These are phyloP conservation scores for Phyllotreta cruciferae DNA, from an alignment of 2,888 invertebrate genomes.

Conservation along the genomic window DNA sequence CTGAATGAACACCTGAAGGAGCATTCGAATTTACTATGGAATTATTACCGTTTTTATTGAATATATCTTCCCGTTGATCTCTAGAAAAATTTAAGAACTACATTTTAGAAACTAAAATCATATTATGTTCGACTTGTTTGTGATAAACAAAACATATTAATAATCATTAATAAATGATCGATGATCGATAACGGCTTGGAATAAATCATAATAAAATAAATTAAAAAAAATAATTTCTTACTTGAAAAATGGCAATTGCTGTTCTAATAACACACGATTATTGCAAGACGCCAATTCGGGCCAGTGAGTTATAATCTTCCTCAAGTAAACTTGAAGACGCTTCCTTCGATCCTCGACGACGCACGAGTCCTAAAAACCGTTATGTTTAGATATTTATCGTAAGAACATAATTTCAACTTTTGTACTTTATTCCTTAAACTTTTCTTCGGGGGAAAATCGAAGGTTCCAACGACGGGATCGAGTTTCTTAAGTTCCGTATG, in stretches of 20 bases:
- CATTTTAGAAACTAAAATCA: not conserved
- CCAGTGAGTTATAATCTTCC: constrained; percentile 81
- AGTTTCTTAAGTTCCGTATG: constrained; percentile 85
- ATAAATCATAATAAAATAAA: not conserved
- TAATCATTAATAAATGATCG: no score
- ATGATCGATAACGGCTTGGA: no score
- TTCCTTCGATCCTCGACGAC: constrained; percentile 89
- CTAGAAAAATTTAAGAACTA: constrained; percentile 45
- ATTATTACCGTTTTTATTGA: constrained; percentile 49
- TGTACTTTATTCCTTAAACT: constrained; percentile 88
- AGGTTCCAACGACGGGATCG: constrained; percentile 78
- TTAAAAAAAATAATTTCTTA: constrained; percentile 55
- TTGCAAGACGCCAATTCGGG: constrained; percentile 80
- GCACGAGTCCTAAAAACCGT: constrained; percentile 69
- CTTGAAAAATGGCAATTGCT: constrained; percentile 88
- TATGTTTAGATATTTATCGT: constrained; percentile 10
- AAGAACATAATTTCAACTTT: constrained; percentile 3
- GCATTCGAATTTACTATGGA: constrained; percentile 47
- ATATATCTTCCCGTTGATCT: constrained; percentile 53
- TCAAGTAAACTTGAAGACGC: constrained; percentile 85
- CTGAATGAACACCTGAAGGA: constrained; percentile 54
- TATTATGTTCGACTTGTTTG: no score
- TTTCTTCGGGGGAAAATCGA: constrained; percentile 95
- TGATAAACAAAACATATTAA: no score
- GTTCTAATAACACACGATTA: constrained; percentile 78